Evolutionary conservation across 1,140 invertebrate genomes (phyloP).

Genomic region (Probaryconus sp.): DNA sequence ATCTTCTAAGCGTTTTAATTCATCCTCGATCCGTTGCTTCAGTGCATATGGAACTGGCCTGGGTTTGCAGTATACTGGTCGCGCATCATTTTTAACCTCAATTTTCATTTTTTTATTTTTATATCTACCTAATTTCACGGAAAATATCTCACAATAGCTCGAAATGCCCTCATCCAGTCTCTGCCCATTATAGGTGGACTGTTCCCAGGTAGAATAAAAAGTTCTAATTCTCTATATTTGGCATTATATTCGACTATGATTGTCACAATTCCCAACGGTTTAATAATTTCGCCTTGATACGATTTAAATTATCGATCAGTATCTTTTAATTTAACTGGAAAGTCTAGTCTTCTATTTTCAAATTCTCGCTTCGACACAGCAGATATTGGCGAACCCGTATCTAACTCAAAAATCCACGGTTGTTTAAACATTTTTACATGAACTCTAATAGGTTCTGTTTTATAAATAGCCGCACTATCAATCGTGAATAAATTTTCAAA

Average conservation of each 20-base stretch:
- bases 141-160: too few species aligned
- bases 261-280: not conserved
- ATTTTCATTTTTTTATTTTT: too few species aligned
- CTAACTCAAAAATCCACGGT: constrained; percentile 6
- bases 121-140: too few species aligned
- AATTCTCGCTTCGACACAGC: not conserved
- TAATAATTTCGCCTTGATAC: constrained; percentile 11
- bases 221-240: not conserved
- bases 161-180: constrained; percentile 20
- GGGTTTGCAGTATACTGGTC: too few species aligned
- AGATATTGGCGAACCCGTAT: constrained; percentile 13
- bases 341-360: not conserved
- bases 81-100: too few species aligned
- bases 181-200: constrained; percentile 15
- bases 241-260: not conserved
- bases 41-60: too few species aligned
- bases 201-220: constrained; percentile 14
- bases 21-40: too few species aligned
- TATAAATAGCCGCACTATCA: not conserved
- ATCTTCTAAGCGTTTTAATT: too few species aligned
- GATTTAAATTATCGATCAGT: constrained; percentile 10
- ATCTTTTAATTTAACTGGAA: not conserved
- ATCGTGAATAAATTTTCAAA: constrained; percentile 9
- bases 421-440: not conserved
- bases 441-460: constrained; percentile 4